Conservation (phyloP, 2,888 invertebrate species). For the Cactoblastis cactorum region DNA sequence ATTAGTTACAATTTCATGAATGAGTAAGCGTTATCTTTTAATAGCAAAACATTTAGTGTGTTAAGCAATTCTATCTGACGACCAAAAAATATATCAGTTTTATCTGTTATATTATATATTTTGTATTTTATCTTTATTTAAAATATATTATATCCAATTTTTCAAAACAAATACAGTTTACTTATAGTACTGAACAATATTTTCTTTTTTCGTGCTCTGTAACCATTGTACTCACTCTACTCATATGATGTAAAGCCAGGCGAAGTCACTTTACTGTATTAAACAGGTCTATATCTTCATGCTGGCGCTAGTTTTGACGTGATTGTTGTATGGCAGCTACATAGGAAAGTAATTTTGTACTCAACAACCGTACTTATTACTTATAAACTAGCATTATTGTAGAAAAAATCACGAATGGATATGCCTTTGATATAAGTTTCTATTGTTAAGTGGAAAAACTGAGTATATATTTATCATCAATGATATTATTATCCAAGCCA, state of each 20-base stretch:
- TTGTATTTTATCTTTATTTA: no score
- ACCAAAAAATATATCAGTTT: no score
- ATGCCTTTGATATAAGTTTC: not conserved
- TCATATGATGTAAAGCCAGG: slow-evolving; percentile 5
- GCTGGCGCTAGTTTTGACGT: not conserved
- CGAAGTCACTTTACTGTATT: slow-evolving; percentile 2
- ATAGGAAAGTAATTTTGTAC: slow-evolving; percentile 4
- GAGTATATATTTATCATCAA: no score
- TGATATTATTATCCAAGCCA: no score
- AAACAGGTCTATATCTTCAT: slow-evolving; percentile 1
- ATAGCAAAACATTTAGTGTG: no score
- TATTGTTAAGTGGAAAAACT: not conserved
- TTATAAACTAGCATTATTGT: not conserved
- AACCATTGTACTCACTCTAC: not conserved
- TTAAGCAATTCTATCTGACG: no score
- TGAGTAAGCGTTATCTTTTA: no score
- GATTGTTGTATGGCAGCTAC: not conserved
- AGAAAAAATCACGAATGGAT: not conserved
- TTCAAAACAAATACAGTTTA: no score
- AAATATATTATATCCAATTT: no score
- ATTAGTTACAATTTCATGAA: no score
- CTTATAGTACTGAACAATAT: no score
- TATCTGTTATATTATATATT: no score
- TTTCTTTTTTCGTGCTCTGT: not conserved
- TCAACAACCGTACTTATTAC: slow-evolving; percentile 4